phyloP scores from a whole-genome alignment of 2,113 vertebrate genomes.

The Erinaceus europaeus region DNA sequence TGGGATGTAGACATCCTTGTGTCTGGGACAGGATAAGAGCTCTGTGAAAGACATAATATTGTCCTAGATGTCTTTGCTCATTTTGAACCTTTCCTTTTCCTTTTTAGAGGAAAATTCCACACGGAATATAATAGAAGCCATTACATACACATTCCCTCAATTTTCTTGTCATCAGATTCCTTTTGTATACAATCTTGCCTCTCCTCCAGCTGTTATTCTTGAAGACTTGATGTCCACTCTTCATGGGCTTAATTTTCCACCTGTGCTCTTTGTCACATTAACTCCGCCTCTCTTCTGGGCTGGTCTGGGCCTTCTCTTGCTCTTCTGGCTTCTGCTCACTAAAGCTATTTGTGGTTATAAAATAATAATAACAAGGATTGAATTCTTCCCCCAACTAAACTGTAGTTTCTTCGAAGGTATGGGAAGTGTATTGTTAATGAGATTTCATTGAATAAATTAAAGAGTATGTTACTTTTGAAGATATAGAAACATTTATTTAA shows the following conservation, averaged over 20 bases:
- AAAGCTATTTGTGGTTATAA: not conserved
- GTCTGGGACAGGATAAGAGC: not conserved
- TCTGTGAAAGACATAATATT: not conserved
- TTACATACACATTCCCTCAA: not conserved
- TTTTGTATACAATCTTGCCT: not conserved
- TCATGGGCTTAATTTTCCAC: not conserved
- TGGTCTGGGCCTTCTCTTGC: not conserved
- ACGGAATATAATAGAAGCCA: not conserved
- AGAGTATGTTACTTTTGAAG: slow-evolving; percentile 14
- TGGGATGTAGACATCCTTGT: not conserved
- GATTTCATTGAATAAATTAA: not conserved
- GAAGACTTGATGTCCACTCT: not conserved
- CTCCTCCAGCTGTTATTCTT: not conserved
- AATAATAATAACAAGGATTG: not conserved
- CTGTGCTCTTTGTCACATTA: not conserved
- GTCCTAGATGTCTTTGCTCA: not conserved
- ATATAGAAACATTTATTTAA: not conserved
- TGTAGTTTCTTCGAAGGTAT: not conserved
- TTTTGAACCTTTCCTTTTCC: not conserved
- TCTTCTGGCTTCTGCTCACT: not conserved
- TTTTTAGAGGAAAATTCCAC: not conserved
- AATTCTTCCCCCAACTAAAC: not conserved
- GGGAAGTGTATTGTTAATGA: not conserved
- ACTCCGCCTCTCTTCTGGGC: not conserved
- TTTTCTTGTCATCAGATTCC: slow-evolving; percentile 1